Conservation (phyloP, 2,797 vertebrate genomes). For the Tokudaia tokunoshimensis region DNA sequence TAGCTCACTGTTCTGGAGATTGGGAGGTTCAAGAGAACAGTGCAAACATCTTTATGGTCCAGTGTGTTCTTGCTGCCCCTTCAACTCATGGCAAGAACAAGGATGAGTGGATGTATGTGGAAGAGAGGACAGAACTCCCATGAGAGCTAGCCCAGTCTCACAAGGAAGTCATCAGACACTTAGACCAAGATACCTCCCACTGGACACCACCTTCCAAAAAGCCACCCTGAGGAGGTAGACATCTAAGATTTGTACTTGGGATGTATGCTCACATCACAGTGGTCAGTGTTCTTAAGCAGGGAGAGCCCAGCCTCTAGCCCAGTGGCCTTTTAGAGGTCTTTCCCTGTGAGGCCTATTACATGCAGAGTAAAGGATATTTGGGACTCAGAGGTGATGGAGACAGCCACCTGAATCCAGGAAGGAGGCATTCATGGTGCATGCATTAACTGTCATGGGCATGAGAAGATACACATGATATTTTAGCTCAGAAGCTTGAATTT, state of each 20-base stretch:
- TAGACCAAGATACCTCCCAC: not conserved
- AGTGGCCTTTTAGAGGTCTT: not conserved
- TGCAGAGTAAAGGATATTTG: not conserved
- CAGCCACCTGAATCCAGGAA: not conserved
- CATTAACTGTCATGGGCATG: rapidly evolving
- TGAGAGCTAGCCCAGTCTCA: not conserved
- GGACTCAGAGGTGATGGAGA: not conserved
- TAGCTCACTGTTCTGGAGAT: not conserved
- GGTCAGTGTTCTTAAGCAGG: not conserved
- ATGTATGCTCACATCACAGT: not conserved
- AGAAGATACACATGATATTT: not conserved
- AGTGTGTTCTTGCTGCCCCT: too few relatives aligned
- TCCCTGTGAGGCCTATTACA: not conserved
- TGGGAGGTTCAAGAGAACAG: not conserved
- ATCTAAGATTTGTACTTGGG: not conserved
- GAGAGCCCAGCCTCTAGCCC: not conserved
- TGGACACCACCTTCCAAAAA: not conserved
- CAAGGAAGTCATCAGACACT: not conserved
- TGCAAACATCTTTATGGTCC: not conserved
- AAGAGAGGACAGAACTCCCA: not conserved
- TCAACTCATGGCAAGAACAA: not conserved
- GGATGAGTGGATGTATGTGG: not conserved
- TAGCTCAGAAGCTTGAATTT: not conserved
- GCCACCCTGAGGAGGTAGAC: not conserved
- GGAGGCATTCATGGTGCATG: too few relatives aligned